Percentiles rank a stretch among this genome's conserved stretches.
Evolutionary conservation across 2,888 invertebrate species (phyloP).

Genomic region (Lepidochrysops patricia): DNA sequence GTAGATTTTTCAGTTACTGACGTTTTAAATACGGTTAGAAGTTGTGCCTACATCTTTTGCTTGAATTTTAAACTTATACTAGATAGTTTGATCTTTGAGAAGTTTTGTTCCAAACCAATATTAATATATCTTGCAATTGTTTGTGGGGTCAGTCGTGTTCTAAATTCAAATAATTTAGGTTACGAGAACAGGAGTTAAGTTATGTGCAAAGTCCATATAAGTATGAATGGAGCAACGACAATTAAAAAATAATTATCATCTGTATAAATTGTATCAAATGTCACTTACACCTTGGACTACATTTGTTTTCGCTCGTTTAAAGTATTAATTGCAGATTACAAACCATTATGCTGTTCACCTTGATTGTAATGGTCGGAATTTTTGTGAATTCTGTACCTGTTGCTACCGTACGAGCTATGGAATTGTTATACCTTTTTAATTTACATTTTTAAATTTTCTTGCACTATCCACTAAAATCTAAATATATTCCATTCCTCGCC

Average conservation of each 20-base stretch:
- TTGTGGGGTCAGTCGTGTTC: no score
- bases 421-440: no score
- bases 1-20: no score
- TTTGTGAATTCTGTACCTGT: background rate
- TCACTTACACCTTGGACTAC: slow-evolving; percentile 1
- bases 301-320: background rate
- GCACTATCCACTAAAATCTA: no score
- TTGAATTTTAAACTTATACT: no score
- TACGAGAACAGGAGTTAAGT: background rate
- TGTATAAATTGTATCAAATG: slow-evolving; percentile 1
- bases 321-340: background rate
- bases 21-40: no score
- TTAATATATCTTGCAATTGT: no score
- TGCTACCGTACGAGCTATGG: background rate
- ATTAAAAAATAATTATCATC: slow-evolving; percentile 7
- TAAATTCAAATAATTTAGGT: background rate
- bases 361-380: background rate
- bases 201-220: background rate
- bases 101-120: no score
- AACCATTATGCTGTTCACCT: background rate
- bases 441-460: no score
- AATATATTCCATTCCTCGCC: no score
- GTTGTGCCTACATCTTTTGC: no score
- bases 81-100: no score
- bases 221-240: background rate